Percentiles rank a stretch among this genome's conserved stretches.
Conservation (phyloP, 2,113 vertebrate genomes). For the Entomyzon cyanotis region DNA sequence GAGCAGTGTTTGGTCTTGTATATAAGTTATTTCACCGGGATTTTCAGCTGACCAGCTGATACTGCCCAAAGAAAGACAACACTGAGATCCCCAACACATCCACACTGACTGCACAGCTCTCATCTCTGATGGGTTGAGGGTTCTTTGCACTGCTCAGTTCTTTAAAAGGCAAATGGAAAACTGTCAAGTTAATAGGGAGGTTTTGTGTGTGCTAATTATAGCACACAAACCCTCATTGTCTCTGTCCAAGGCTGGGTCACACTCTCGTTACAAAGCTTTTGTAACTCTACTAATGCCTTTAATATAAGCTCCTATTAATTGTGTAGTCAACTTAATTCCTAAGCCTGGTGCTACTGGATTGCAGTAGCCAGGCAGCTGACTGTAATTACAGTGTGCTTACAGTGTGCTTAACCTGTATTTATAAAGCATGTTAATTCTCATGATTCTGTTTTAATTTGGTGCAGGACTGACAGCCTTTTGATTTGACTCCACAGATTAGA, state of each 20-base stretch:
- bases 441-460: constrained; percentile 63
- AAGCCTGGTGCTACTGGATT: constrained; percentile 46
- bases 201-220: constrained; percentile 42
- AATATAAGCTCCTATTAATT: constrained; percentile 77
- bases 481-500: not conserved
- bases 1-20: not conserved
- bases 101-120: not conserved
- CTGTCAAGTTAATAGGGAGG: not conserved
- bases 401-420: constrained; percentile 70
- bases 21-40: not conserved
- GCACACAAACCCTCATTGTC: constrained; percentile 39
- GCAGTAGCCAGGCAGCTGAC: constrained; percentile 55
- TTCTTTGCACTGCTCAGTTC: not conserved
- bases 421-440: constrained; percentile 36
- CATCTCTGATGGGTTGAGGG: not conserved
- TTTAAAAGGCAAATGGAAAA: constrained; percentile 21
- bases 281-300: constrained; percentile 71
- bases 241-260: constrained; percentile 49
- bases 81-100: not conserved
- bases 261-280: constrained; percentile 67
- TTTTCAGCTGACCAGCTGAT: not conserved
- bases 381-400: constrained; percentile 72
- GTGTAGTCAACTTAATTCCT: constrained; percentile 66
- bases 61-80: not conserved
- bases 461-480: constrained; percentile 19